Percentiles rank a stretch among this genome's conserved stretches.
Evolutionary conservation across 2,797 vertebrate species (phyloP).

Genomic region (Esox lucius): DNA sequence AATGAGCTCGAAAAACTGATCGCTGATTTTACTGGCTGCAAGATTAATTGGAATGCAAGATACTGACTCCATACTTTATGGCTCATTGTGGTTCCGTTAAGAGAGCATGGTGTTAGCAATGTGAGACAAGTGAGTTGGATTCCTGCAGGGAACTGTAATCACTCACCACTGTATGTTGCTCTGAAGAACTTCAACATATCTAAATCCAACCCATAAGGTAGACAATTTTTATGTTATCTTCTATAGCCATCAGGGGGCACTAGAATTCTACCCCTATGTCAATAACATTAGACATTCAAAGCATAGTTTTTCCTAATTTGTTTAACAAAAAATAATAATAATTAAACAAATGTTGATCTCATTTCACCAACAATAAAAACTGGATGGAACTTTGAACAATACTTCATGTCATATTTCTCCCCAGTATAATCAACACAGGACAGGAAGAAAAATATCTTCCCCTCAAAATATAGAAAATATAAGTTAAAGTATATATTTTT

Average conservation of each 20-base stretch:
- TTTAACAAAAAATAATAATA: background rate
- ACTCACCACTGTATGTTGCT: too few species aligned
- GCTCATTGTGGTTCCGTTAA: too few species aligned
- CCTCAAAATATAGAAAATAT: background rate
- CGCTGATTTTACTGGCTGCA: conserved; percentile 54
- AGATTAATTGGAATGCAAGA: conserved; percentile 22
- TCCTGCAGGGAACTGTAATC: too few species aligned
- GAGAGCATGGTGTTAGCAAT: too few species aligned
- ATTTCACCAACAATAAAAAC: background rate
- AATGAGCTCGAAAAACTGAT: conserved; percentile 29
- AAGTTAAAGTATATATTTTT: too few species aligned
- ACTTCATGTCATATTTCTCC: background rate
- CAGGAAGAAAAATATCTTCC: background rate
- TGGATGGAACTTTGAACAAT: background rate
- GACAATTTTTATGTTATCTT: conserved; percentile 3
- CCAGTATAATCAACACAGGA: background rate
- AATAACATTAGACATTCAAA: background rate
- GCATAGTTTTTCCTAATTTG: background rate
- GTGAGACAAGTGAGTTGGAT: too few species aligned
- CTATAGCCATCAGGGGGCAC: conserved; percentile 68
- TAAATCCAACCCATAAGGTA: background rate
- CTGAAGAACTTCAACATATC: background rate
- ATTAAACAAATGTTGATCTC: background rate
- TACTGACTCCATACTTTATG: background rate
- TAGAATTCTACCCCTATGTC: conserved; percentile 58